Evolutionary conservation across 2,888 invertebrate genomes (phyloP), one percentile per base, ranked within the genome.

Genomic region (Ceriagrion tenellum): DNA sequence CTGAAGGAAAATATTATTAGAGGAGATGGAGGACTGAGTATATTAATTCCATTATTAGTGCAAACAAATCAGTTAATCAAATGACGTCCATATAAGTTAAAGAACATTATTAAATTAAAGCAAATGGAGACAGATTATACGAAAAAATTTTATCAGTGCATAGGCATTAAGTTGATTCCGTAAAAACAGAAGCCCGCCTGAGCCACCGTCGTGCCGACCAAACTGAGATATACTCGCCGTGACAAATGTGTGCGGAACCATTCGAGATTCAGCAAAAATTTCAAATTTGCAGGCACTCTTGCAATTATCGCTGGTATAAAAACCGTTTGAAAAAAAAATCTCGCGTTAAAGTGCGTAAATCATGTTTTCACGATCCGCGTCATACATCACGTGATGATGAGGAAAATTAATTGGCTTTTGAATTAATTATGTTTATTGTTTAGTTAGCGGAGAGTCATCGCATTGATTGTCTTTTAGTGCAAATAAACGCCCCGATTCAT

Each of bases 371-470:
- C 81, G 35, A 35, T 35, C 12, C 12, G 30, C 81, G 81, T 81
- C 81, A 81, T 35, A n/a, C 81, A 81, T 81, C 81, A 81, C 81
- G 81, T 81, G 81, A 81, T 35, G 35, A 35, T 35, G 81, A 35
- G 81, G 81, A 81, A 81, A 81, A 81, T 81, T 81, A 81, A 81
- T 81, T 81, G 81, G 81, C 81, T 81, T 81, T 81, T 81, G 30
- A 81, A 81, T 81, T 81, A 81, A 81, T 81, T 81, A 81, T 81
- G 81, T 81, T 81, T 81, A 81, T 81, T 81, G 30, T 81, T 81
- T 81, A 35, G 30, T 81, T 35, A 81, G 35, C 35, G 81, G 35
- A 35, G 81, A 81, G 81, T 81, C 81, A 35, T 30, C 30, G 35
- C 30, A 81, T 30, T 81, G 81, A 81, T 81, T 81, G 81, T 81